Evolutionary conservation across 2,888 invertebrate species (phyloP).

Genomic region (Orthonevra nobilis): DNA sequence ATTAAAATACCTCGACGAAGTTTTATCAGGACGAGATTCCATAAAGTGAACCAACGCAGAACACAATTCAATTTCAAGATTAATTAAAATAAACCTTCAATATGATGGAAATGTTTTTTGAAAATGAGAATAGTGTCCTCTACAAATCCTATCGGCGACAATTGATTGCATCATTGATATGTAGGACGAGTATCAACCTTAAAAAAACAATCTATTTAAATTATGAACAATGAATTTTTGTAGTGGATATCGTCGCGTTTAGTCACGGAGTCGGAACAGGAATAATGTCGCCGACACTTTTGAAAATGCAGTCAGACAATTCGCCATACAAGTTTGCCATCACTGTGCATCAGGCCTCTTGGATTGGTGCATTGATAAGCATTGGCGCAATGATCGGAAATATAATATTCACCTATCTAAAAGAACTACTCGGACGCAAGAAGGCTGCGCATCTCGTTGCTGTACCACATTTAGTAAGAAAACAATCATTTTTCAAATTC

Average conservation of each 20-base stretch:
- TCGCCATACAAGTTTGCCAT: conserved; percentile 75
- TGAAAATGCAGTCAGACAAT: conserved; percentile 72
- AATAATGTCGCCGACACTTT: conserved; percentile 77
- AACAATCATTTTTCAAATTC: no score
- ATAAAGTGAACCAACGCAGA: no score
- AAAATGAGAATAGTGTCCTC: conserved; percentile 36
- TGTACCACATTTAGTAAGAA: conserved; percentile 76
- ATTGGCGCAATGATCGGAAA: conserved; percentile 77
- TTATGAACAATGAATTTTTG: no score
- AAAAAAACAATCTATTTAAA: no score
- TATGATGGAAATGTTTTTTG: conserved; percentile 8
- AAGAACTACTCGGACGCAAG: conserved; percentile 76
- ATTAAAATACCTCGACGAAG: no score
- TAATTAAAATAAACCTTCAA: background rate
- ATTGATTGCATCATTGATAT: conserved; percentile 27
- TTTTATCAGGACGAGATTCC: no score
- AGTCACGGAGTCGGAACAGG: conserved; percentile 77
- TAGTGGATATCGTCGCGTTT: conserved; percentile 78
- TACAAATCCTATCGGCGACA: conserved; percentile 32
- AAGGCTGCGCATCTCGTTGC: conserved; percentile 74
- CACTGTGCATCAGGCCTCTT: conserved; percentile 76
- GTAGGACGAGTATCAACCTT: conserved; percentile 17
- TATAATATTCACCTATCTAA: conserved; percentile 73
- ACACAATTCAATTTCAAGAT: no score
- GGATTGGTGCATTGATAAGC: conserved; percentile 76